phyloP scores from a whole-genome alignment of 2,888 invertebrate genomes.

The Bimastos eiseni region DNA sequence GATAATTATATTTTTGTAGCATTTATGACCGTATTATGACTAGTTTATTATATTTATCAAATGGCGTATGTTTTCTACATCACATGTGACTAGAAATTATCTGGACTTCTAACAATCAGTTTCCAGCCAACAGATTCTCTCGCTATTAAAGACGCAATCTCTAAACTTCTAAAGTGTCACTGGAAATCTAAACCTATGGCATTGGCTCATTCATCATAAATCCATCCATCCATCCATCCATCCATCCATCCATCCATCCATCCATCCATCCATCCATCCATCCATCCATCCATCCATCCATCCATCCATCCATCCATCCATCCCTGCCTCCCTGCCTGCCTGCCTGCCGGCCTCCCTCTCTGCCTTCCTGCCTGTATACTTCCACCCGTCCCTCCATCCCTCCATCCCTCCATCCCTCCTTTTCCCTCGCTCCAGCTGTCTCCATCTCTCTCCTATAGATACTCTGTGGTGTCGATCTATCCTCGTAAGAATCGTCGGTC shows the following conservation, averaged over 20 bases:
- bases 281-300: background rate
- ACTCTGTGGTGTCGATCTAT: background rate
- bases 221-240: too few relatives aligned
- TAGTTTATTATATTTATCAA: too few relatives aligned
- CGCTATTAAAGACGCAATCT: too few relatives aligned
- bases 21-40: too few relatives aligned
- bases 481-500: background rate
- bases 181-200: too few relatives aligned
- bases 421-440: background rate
- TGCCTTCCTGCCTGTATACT: background rate
- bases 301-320: background rate
- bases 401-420: background rate
- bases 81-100: too few relatives aligned
- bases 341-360: background rate
- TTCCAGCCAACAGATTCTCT: too few relatives aligned
- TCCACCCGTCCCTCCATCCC: background rate
- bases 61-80: too few relatives aligned
- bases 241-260: background rate
- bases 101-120: too few relatives aligned
- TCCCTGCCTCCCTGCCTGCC: too few relatives aligned
- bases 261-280: background rate
- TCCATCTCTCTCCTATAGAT: background rate
- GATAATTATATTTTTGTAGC: too few relatives aligned
- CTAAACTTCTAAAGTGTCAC: too few relatives aligned
- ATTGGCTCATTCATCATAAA: background rate